Evolutionary conservation across 23 tunicate genomes (phyloP), one percentile per base, ranked within the genome.

Genomic region (Clavelina lepadiformis): DNA sequence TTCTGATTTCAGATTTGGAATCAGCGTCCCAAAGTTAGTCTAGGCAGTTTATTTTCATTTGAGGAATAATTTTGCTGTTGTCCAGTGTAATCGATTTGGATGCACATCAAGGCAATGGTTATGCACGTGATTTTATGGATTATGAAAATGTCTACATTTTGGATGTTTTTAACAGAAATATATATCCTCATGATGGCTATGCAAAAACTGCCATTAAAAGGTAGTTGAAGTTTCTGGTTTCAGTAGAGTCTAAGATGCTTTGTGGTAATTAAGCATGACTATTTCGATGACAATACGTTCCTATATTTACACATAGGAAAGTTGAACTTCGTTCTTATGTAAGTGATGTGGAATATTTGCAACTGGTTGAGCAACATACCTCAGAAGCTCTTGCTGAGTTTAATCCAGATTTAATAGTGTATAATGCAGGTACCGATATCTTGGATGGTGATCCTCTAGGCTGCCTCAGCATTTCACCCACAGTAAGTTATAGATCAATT

Each of bases 31-130:
- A n/a, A n/a, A n/a, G n/a, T n/a, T n/a, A n/a, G n/a, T n/a, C n/a
- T n/a, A n/a, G n/a, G n/a, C n/a, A n/a, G n/a, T n/a, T n/a, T n/a
- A n/a, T n/a, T n/a, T n/a, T n/a, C n/a, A n/a, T n/a, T n/a, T n/a
- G n/a, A n/a, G n/a, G n/a, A n/a, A n/a, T n/a, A n/a, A n/a, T n/a
- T n/a, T n/a, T n/a, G n/a, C n/a, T n/a, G n/a, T n/a, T n/a, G n/a
- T n/a, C n/a, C n/a, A n/a, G n/a, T n/a, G n/a, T n/a, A 7, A 68
- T 89, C 23, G 97, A 89, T 37, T 56, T 89, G 35, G 97, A 89
- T 62, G 97, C 97, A 31, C 97, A 89, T 46, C 97, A 89, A 69
- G 97, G 97, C 31, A 89, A 89, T 56, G 97, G 97, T 0, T 63
- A 89, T 68, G 97, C 71, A 13, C 75, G 88, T 3, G 97, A 89